Evolutionary conservation across 2,888 invertebrate species (phyloP).

Genomic region (Pyrgus malvae): DNA sequence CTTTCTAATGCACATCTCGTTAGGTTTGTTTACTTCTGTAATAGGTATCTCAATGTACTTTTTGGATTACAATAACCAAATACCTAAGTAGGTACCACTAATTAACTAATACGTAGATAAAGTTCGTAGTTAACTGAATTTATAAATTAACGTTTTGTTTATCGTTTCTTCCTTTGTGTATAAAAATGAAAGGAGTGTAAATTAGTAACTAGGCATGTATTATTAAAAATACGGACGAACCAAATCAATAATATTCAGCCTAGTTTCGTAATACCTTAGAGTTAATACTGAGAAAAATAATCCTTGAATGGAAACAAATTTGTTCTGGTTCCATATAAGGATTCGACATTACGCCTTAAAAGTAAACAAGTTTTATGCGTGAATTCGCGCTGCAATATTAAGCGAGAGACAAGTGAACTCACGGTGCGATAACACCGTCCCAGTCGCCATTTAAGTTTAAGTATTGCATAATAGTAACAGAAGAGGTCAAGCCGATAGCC

Average conservation of each 20-base stretch:
- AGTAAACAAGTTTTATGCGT: conserved; percentile 71
- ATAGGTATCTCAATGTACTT: not conserved
- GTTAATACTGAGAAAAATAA: conserved; percentile 50
- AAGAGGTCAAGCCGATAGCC: conserved; percentile 41
- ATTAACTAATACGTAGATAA: no score
- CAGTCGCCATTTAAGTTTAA: conserved; percentile 48
- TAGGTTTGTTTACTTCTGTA: not conserved
- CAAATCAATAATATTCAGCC: conserved; percentile 40
- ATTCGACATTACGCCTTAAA: conserved; percentile 65
- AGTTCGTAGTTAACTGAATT: no score
- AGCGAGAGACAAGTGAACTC: conserved; percentile 58
- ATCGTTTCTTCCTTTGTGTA: no score
- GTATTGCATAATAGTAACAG: conserved; percentile 46
- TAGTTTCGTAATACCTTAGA: conserved; percentile 42
- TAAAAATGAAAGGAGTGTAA: not conserved
- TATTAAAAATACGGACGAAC: not conserved
- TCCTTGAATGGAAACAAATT: conserved; percentile 68
- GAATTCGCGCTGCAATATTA: conserved; percentile 70
- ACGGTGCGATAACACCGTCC: conserved; percentile 42
- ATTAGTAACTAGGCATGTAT: not conserved
- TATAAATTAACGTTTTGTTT: no score
- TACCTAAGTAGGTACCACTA: no score
- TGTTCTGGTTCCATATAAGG: conserved; percentile 62
- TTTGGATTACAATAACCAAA: no score
- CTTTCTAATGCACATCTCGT: not conserved